Base-by-base conservation (phyloP, 2,888 invertebrate species). In the Tridacna crocea region DNA sequence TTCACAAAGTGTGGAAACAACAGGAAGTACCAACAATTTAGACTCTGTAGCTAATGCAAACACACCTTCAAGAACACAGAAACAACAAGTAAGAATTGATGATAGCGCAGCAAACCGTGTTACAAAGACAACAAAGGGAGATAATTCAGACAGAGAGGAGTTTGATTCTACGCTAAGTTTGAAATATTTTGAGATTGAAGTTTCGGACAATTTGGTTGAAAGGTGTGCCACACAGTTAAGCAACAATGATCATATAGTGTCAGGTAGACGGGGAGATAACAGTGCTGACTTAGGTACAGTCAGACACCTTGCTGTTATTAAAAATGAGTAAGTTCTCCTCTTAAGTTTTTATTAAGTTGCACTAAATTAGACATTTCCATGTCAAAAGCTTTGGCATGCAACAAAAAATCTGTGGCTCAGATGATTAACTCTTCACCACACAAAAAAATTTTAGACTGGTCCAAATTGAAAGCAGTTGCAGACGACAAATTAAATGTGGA, bases 201-300 rank as follows among this genome's bases (percentile, higher is more conserved):
- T 94, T 19, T 88, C 92, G 0, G 92, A 94, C 26, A 85, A 91
- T 72, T 83, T 94, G 83, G 88, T 94, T 6, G 93, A 93, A 68
- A 75, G 93, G 47, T 93, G 93, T 89, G 94, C 94, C 22, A 93
- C 93, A 10, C 90, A 91, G 76, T 87, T 94, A 22, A 93, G 93
- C 80, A 90, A 90, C 75, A 94, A 94, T 85, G 92, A 93, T 70
- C 89, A 90, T 74, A 90, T 94, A 3, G 92, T 94, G 17, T 89
- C 87, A 24, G 87, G 92, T 24, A 83, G 89, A 46, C 63, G 87
- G 12, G 83, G 87, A 22, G 76, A 85, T 47, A 83, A 87, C 60
- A 87, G 87, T 76, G 82, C 84, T 17, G 82, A 84, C 8, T 76
- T 91, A 22, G 93, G 92, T 19, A 91, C 90, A 12, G 94, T 91